Evolutionary conservation across 2,113 vertebrate genomes (phyloP).

Genomic region (Poeciliopsis turrubarensis): DNA sequence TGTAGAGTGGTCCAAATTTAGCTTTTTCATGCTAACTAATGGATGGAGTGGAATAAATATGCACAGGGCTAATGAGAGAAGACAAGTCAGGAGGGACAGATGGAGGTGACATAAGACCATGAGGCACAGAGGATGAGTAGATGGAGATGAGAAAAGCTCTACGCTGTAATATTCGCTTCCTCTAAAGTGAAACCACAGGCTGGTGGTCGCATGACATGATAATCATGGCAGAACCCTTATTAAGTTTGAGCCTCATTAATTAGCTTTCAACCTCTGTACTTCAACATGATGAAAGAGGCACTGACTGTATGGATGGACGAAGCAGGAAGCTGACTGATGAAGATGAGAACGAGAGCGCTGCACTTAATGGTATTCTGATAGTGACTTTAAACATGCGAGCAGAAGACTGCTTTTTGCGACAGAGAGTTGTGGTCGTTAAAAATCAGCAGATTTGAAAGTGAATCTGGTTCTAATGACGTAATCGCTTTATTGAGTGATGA

Average conservation of each 20-base stretch:
- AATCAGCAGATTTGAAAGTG: not conserved
- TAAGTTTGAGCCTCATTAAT: conserved; percentile 56
- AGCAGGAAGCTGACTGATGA: conserved; percentile 12
- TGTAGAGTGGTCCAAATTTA: not conserved
- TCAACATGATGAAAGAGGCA: conserved; percentile 45
- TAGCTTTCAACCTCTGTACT: conserved; percentile 60
- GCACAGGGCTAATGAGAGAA: not conserved
- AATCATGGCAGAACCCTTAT: conserved; percentile 43
- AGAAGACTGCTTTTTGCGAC: not conserved
- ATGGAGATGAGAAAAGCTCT: conserved; percentile 25
- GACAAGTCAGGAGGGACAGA: conserved; percentile 23
- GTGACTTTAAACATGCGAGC: conserved; percentile 15
- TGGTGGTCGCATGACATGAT: conserved; percentile 39
- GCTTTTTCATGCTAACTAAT: too few relatives aligned
- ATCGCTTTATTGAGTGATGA: not conserved
- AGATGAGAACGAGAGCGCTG: not conserved
- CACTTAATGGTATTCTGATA: not conserved
- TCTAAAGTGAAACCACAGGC: conserved; percentile 18
- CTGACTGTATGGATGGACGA: conserved; percentile 42
- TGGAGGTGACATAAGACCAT: conserved; percentile 33
- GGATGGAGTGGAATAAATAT: not conserved
- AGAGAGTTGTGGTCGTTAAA: not conserved
- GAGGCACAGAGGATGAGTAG: not conserved
- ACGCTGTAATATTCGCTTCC: conserved; percentile 20
- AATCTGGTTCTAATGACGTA: not conserved